These are phyloP conservation scores for Phymatocera aterrima DNA, from an alignment of 2,888 invertebrate species.

Conservation along the genomic window DNA sequence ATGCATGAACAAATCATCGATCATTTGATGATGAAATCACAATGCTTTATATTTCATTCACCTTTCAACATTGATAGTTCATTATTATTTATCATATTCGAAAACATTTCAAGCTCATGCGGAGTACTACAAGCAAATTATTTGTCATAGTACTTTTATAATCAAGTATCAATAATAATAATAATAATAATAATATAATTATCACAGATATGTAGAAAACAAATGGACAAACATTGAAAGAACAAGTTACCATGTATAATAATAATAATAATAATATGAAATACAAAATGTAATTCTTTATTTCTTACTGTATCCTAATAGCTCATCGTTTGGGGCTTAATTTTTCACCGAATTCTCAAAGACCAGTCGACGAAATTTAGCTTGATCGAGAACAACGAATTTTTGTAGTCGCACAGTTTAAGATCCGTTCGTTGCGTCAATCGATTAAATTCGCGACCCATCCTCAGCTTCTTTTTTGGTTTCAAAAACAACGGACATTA, in stretches of 20 bases:
- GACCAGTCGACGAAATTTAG: background rate
- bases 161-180: conserved; percentile 45
- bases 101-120: background rate
- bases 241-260: conserved; percentile 65
- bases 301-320: background rate
- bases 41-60: too few species aligned
- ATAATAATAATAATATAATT: conserved; percentile 68
- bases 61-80: too few species aligned
- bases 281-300: background rate
- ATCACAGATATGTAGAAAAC: conserved; percentile 74
- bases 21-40: too few species aligned
- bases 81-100: background rate
- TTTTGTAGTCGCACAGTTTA: background rate
- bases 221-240: conserved; percentile 69
- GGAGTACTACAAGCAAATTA: background rate
- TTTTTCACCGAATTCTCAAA: background rate
- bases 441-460: too few species aligned
- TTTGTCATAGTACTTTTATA: background rate
- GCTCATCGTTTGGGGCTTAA: background rate
- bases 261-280: conserved; percentile 12
- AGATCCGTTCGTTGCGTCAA: background rate
- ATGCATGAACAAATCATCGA: too few species aligned
- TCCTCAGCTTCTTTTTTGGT: background rate
- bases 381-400: background rate
- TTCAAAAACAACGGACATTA: too few species aligned